phyloP scores from a whole-genome alignment of 35 echinoderm and acorn worm genomes.

The Ophioderma brevispina region DNA sequence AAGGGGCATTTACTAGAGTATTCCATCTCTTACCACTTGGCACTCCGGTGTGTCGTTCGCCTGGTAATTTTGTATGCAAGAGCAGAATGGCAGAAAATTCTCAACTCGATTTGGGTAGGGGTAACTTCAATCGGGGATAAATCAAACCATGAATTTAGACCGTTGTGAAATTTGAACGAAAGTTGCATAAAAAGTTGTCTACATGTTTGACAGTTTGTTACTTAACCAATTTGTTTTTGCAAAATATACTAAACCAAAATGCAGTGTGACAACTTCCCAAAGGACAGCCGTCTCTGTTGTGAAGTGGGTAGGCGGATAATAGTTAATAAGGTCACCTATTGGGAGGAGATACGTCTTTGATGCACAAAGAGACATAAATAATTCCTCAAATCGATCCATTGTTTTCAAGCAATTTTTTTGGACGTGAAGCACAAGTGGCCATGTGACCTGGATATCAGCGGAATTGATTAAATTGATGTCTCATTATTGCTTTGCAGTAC shows the following conservation, averaged over 20 bases:
- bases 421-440: too few relatives aligned
- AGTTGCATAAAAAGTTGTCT: background rate
- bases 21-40: slow-evolving; percentile 13
- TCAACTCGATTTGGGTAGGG: background rate
- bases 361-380: background rate
- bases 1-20: background rate
- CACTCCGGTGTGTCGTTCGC: background rate
- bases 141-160: background rate
- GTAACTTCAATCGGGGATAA: background rate
- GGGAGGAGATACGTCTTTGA: background rate
- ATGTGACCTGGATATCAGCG: too few relatives aligned
- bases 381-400: background rate
- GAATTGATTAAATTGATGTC: too few relatives aligned
- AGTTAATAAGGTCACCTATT: background rate
- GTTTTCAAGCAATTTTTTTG: too few relatives aligned
- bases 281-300: background rate
- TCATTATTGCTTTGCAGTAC: too few relatives aligned
- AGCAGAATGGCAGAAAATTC: background rate
- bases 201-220: background rate
- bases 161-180: background rate
- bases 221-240: background rate
- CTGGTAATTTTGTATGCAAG: slow-evolving; percentile 35
- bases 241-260: background rate
- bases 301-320: background rate
- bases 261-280: background rate